Evolutionary conservation across 2,113 vertebrate species (phyloP).

Genomic region (Otolemur garnettii): DNA sequence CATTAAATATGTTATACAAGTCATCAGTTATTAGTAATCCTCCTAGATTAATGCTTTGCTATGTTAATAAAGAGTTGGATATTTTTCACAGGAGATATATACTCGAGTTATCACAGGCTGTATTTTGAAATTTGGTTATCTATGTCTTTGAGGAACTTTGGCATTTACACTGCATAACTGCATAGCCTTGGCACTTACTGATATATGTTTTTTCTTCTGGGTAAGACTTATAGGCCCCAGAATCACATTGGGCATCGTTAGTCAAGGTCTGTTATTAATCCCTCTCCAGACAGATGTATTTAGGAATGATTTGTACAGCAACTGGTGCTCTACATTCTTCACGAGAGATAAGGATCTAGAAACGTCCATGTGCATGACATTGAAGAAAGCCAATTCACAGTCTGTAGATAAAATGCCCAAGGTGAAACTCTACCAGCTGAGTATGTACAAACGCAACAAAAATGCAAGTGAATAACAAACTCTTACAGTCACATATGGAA

Average conservation of each 20-base stretch:
- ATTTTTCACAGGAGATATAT: slow-evolving; percentile 19
- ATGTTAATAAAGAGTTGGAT: not conserved
- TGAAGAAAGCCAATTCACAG: not conserved
- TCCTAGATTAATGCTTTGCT: not conserved
- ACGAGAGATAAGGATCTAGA: slow-evolving; percentile 9
- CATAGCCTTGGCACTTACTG: not conserved
- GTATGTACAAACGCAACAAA: not conserved
- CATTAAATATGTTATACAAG: not conserved
- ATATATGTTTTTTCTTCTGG: not conserved
- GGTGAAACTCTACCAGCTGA: not conserved
- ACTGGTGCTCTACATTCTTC: not conserved
- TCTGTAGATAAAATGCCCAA: not conserved
- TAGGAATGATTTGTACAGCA: not conserved
- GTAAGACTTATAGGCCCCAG: not conserved
- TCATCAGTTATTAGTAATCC: not conserved
- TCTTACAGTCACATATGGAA: not conserved
- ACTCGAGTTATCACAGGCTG: not conserved
- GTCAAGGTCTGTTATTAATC: not conserved
- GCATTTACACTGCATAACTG: not conserved
- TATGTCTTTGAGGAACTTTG: not conserved
- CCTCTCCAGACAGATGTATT: not conserved
- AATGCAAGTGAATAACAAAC: not conserved
- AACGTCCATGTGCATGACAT: not conserved
- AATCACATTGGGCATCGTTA: not conserved
- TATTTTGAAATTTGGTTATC: slow-evolving; percentile 20